These are phyloP conservation scores for Cephus pygmeus DNA, from an alignment of 2,888 invertebrate genomes.

Conservation along the genomic window DNA sequence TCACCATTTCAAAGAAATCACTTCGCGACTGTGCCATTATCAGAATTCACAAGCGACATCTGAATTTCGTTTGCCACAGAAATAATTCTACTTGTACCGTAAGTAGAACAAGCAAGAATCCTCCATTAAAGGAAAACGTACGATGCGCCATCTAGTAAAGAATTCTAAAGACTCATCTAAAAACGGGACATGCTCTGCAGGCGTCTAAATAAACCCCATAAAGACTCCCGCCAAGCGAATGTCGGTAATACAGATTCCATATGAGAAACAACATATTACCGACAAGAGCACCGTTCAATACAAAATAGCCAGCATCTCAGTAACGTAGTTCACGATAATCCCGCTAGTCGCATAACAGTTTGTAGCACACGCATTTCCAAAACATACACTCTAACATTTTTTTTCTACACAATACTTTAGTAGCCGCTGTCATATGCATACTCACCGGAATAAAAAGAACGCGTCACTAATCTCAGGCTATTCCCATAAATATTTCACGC, in stretches of 20 bases:
- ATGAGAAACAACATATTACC: neutral
- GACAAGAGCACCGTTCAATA: neutral
- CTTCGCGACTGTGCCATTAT: neutral
- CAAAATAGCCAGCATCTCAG: neutral
- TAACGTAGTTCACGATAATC: neutral
- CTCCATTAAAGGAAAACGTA: neutral
- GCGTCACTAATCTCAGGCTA: neutral
- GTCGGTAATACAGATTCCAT: neutral
- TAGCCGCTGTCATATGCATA: neutral
- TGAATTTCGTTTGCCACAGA: neutral
- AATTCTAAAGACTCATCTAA: neutral
- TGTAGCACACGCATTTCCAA: neutral
- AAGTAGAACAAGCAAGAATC: neutral
- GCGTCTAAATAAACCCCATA: neutral
- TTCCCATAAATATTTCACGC: neutral
- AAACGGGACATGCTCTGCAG: neutral
- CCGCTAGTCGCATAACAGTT: neutral
- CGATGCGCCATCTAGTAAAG: neutral
- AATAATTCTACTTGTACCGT: neutral
- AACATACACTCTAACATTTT: neutral
- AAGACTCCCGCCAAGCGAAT: neutral
- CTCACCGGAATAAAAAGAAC: neutral
- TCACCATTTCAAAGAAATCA: neutral
- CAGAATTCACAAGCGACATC: neutral
- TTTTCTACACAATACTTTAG: neutral